These are phyloP conservation scores for Xyrauchen texanus DNA, from an alignment of 2,113 vertebrate genomes.

Conservation along the genomic window DNA sequence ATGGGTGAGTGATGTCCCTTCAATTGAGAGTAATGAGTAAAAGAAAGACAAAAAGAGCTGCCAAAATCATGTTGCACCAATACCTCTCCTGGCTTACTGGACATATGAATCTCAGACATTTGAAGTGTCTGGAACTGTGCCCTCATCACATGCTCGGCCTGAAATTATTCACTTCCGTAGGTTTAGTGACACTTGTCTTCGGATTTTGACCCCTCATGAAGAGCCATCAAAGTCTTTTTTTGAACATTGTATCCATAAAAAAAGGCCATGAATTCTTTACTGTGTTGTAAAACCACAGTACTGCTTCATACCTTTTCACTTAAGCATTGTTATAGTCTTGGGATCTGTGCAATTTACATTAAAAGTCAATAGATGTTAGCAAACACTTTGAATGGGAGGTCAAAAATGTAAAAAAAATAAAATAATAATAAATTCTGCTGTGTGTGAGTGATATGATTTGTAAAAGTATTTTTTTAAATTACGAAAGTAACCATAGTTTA, in stretches of 20 bases:
- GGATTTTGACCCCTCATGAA: background rate
- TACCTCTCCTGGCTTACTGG: background rate
- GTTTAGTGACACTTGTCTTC: background rate
- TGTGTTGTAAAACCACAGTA: conserved; percentile 32
- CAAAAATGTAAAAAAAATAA: background rate
- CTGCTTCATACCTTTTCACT: conserved; percentile 5
- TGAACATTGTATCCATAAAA: conserved; percentile 26
- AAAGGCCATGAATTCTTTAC: conserved; percentile 40
- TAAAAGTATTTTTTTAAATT: background rate
- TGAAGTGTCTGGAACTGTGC: background rate
- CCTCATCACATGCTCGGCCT: conserved; percentile 24
- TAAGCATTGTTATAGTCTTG: background rate
- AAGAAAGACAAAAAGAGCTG: background rate
- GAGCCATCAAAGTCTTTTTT: conserved; percentile 3
- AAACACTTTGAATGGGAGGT: background rate
- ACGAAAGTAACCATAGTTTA: no score
- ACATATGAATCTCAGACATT: background rate
- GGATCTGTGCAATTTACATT: conserved; percentile 22
- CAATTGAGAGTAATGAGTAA: conserved; percentile 9
- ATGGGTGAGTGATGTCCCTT: conserved; percentile 1
- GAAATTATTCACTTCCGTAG: background rate
- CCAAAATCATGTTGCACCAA: background rate
- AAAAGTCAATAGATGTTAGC: conserved; percentile 14
- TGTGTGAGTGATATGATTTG: background rate
- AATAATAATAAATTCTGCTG: no score